Evolutionary conservation across 1,140 invertebrate species (phyloP), one percentile per base, ranked within the genome.

Genomic region (Muscidifurax raptorellus): DNA sequence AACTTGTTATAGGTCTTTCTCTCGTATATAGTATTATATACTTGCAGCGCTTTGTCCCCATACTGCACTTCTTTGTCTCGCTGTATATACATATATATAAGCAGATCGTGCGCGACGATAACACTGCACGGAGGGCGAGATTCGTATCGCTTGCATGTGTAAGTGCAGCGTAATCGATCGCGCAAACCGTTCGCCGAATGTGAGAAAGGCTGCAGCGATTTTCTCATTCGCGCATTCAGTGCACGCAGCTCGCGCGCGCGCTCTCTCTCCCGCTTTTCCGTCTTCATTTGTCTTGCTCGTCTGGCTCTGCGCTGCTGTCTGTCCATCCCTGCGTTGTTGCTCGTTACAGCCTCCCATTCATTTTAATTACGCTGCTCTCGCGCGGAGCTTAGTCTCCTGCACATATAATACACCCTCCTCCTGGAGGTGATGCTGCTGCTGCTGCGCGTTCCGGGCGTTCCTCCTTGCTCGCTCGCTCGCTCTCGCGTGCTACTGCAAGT

Each of bases 301-400:
- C 72, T 40, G 10, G 13, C 44, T 47, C n/a, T 36, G 30, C 10
- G 72, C 15, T 3, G 40, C 44, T 30, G 44, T 77, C 75, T 59
- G 44, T 64, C 75, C 75, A 64, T 77, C 75, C 18, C 44, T 22
- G 59, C 18, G 44, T 59, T 59, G 52, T 30, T 52, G n/a, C 67
- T 72, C 78, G 78, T 80, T 80, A 71, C 79, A 47, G 25, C 66
- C 66, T 28, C 36, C 79, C 79, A 72, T 80, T 80, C 32, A 72
- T 80, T 80, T 80, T 80, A 80, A 80, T 80, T 80, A 80, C 66
- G 44, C 27, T 12, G 4, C 13, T 4, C 52, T 59, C 15, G 44
- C n/a, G 64, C 47, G 12, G 44, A 25, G 22, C 40, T 18, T 25
- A 22, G 15, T 74, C 72, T 75, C 72, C 22, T 12, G 36, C 36